Base-by-base conservation (phyloP, 2,797 vertebrate species). In the Capromys pilorides region DNA sequence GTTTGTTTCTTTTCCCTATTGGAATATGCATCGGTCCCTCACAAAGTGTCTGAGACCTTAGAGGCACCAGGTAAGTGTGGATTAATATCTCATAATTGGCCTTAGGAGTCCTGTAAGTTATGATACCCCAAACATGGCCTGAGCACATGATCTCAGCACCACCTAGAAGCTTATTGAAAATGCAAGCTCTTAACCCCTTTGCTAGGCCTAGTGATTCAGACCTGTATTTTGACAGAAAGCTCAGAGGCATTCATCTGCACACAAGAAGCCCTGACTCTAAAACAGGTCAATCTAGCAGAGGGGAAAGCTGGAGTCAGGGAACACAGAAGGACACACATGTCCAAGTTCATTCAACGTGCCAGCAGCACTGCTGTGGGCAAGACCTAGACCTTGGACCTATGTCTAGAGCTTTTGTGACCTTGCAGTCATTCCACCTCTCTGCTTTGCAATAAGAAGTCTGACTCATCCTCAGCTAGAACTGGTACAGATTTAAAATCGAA, bases 11-110 rank as follows among this genome's bases (percentile, higher is more conserved):
- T 24, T 79, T 81, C 16, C 84, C 67, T 45, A 45, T 24, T 90
- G 82, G 41, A 90, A 96, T 22, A 51, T 71, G n/a, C n/a, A n/a
- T n/a, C n/a, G n/a, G n/a, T n/a, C 79, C 39, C 33, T 73, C 61
- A 18, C 14, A 88, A 86, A 78, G 5, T 82, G 51, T 13, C 54
- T 8, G 16, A 1, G 57, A 79, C 31, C 54, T 39, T 80, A 64
- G 0, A 88, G 41, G 12, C 64, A 80, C 19, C 9, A 31, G 59
- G 28, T 64, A 61, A 66, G 83, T 69, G 36, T 69, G 36, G n/a
- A 11, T 24, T 88, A 49, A 79, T 24, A 51, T 81, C 31, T 49
- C 57, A 69, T 64, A 90, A 21, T 16, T 92, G 24, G 45, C 49
- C 12, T 86, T 33, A 64, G 61, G 39, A 85, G 41, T 88, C 51